phyloP scores from a whole-genome alignment of 1,140 invertebrate species.

The Drosophila fuyamai region DNA sequence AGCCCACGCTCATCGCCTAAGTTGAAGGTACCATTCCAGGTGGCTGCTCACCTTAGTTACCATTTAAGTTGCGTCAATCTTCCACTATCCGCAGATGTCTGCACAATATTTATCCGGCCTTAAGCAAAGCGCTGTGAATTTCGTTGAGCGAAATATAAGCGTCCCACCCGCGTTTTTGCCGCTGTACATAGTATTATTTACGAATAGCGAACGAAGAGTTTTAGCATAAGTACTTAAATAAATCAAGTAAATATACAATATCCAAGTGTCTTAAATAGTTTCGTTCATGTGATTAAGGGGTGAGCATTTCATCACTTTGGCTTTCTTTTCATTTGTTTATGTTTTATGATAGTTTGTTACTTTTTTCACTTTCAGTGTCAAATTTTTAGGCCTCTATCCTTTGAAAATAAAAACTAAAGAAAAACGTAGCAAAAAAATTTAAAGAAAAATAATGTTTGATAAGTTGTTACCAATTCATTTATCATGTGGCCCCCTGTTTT shows the following conservation, averaged over 20 bases:
- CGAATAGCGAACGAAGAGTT: constrained; percentile 27
- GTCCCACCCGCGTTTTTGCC: constrained; percentile 41
- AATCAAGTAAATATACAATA: constrained; percentile 26
- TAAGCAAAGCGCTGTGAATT: constrained; percentile 49
- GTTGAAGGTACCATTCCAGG: constrained; percentile 63
- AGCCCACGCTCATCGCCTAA: constrained; percentile 34
- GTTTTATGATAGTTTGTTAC: neutral
- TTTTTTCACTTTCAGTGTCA: neutral
- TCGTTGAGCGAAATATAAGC: constrained; percentile 46
- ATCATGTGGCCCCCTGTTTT: neutral
- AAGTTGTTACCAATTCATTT: neutral
- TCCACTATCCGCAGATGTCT: constrained; percentile 36
- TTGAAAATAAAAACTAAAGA: no score
- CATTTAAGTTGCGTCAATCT: constrained; percentile 72
- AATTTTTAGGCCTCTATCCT: no score
- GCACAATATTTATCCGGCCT: constrained; percentile 45
- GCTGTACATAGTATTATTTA: constrained; percentile 69
- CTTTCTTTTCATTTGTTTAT: neutral
- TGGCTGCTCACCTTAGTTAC: constrained; percentile 72
- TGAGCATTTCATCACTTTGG: neutral
- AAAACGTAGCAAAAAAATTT: no score
- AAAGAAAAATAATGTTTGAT: neutral
- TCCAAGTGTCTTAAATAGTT: neutral
- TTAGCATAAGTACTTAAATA: constrained; percentile 64
- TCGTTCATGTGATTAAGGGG: neutral